Evolutionary conservation across 2,113 vertebrate species (phyloP), one percentile per base, ranked within the genome.

Genomic region (Prunella fulvescens): DNA sequence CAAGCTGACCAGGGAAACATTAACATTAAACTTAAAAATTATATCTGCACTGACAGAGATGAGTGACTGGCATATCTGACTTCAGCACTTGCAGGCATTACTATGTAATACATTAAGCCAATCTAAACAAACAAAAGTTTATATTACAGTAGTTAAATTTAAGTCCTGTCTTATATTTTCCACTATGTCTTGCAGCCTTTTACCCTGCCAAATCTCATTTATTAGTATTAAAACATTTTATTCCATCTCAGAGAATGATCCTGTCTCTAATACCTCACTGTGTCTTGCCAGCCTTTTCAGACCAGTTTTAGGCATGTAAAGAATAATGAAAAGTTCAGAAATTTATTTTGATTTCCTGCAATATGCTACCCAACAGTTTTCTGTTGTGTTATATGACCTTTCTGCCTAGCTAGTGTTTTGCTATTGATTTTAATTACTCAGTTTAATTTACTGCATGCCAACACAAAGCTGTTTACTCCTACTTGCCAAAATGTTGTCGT

Each of bases 351-450:
- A 97, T 97, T 97, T 98, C 97, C 98, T 96, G 98, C 95, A 98
- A 97, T 98, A 98, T 97, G 97, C 97, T 97, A 97, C 94, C 97
- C 96, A 96, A 96, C 97, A 97, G 96, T 98, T 98, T 98, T 97
- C 97, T 98, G 96, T 97, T 98, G 95, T 97, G 91, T 97, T 98
- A 95, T 97, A 96, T 98, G 98, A 99, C 99, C 99, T 99, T 99
- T 99, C 98, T 98, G 97, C 97, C 98, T 97, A 97, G 98, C 98
- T 98, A 97, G 98, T 98, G 97, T 99, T 98, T 98, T 97, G 97
- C 98, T 99, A 99, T 99, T 99, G 99, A 99, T 99, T 99, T 99
- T 99, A 99, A 99, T 99, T 99, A 98, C 91, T 97, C 97, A 97
- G 97, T 98, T 98, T 98, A 98, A 98, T 98, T 98, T 98, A 98